These are phyloP conservation scores for Chrysotoxum bicinctum DNA, from an alignment of 2,888 invertebrate genomes.

Conservation along the genomic window DNA sequence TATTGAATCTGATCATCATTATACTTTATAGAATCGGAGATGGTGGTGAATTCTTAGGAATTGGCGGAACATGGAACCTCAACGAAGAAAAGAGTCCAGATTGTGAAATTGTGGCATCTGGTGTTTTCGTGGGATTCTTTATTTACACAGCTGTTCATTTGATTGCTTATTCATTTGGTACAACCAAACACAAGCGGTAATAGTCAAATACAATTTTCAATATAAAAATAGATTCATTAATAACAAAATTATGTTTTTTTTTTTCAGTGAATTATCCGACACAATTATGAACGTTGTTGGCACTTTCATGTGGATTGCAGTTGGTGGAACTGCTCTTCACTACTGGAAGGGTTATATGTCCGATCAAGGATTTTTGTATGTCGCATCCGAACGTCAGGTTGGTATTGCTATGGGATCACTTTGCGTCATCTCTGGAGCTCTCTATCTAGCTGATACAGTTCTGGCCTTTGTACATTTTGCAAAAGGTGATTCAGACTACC, in stretches of 20 bases:
- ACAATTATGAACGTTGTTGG: constrained; percentile 94
- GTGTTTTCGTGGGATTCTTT: constrained; percentile 92
- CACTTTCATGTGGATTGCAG: constrained; percentile 91
- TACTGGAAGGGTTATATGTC: constrained; percentile 94
- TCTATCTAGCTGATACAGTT: constrained; percentile 91
- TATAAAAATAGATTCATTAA: neutral
- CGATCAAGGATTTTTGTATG: constrained; percentile 89
- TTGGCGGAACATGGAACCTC: constrained; percentile 94
- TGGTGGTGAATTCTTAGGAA: constrained; percentile 91
- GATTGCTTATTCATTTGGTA: constrained; percentile 89
- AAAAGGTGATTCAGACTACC: constrained; percentile 83
- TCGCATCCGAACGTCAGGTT: constrained; percentile 89
- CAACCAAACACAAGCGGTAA: constrained; percentile 89
- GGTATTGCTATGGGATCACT: constrained; percentile 91
- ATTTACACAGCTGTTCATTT: constrained; percentile 91
- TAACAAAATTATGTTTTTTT: constrained; percentile 54
- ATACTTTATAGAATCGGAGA: constrained; percentile 92
- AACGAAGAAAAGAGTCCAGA: constrained; percentile 94
- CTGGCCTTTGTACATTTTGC: constrained; percentile 89
- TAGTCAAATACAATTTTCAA: neutral
- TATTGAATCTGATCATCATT: constrained; percentile 90
- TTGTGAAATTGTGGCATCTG: constrained; percentile 93
- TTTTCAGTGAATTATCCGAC: constrained; percentile 87
- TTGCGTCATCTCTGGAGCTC: constrained; percentile 90
- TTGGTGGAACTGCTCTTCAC: constrained; percentile 92